Conservation (phyloP, 2,113 vertebrate species). For the Calypte anna region DNA sequence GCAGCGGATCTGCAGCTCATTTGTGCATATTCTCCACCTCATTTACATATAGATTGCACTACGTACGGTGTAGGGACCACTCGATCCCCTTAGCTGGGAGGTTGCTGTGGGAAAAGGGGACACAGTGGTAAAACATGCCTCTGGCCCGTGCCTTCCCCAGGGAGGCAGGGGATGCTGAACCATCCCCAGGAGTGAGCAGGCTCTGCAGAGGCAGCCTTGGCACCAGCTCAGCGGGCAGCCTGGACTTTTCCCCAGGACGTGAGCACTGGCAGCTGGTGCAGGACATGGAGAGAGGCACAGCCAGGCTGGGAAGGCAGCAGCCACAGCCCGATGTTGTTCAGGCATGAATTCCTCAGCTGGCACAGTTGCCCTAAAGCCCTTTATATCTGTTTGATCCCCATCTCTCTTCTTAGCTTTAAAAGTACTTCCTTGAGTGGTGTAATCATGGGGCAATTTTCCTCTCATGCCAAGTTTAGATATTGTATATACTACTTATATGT, state of each 20-base stretch:
- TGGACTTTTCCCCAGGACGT: neutral
- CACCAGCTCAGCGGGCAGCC: fast-evolving
- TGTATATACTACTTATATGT: conserved; percentile 41
- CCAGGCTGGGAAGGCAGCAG: neutral
- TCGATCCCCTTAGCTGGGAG: neutral
- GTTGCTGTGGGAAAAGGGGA: neutral
- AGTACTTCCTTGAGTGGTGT: conserved; percentile 66
- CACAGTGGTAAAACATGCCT: neutral
- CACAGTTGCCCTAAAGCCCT: conserved; percentile 37
- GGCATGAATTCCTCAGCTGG: conserved; percentile 56
- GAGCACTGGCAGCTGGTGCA: fast-evolving
- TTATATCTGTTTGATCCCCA: conserved; percentile 59
- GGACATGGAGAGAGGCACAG: neutral
- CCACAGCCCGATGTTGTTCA: neutral
- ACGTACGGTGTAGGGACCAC: fast-evolving
- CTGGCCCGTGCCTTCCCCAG: neutral
- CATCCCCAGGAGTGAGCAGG: fast-evolving
- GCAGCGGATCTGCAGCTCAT: neutral
- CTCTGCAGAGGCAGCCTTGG: neutral
- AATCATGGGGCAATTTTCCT: conserved; percentile 64
- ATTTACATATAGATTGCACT: conserved; percentile 60
- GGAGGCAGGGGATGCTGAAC: neutral
- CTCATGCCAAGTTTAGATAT: conserved; percentile 60
- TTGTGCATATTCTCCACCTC: neutral
- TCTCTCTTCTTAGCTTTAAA: conserved; percentile 48